Evolutionary conservation across 2,888 invertebrate species (phyloP).

Genomic region (Linyphia triangularis): DNA sequence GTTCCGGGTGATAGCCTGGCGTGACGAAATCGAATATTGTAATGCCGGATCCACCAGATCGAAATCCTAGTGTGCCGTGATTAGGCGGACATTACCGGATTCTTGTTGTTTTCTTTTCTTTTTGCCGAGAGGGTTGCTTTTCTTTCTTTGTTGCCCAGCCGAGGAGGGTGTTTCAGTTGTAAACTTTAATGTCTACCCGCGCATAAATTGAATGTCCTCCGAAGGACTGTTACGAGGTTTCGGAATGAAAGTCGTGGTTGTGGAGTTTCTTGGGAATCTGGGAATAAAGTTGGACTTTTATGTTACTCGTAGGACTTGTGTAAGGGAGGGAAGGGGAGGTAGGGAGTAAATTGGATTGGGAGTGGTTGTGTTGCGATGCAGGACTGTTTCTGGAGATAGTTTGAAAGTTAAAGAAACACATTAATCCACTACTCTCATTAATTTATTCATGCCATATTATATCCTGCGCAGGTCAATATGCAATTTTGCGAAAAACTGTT

Average conservation of each 20-base stretch:
- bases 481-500: no score
- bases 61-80: constrained; percentile 67
- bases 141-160: neutral
- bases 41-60: constrained; percentile 71
- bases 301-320: constrained; percentile 18
- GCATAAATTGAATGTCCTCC: constrained; percentile 62
- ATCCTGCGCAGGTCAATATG: no score
- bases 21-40: constrained; percentile 75
- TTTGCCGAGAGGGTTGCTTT: neutral
- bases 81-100: constrained; percentile 69
- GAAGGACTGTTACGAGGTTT: neutral
- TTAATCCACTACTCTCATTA: no score
- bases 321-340: neutral
- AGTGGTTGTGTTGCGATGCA: no score
- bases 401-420: neutral
- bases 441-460: no score
- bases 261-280: neutral
- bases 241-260: neutral
- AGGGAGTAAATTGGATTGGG: neutral
- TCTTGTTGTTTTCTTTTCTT: neutral
- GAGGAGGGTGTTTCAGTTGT: constrained; percentile 52
- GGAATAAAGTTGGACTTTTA: constrained; percentile 57
- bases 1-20: constrained; percentile 61
- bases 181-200: constrained; percentile 72
- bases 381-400: no score